These are phyloP conservation scores for Sebastes miniatus DNA, from an alignment of 2,797 vertebrate species.

Conservation along the genomic window DNA sequence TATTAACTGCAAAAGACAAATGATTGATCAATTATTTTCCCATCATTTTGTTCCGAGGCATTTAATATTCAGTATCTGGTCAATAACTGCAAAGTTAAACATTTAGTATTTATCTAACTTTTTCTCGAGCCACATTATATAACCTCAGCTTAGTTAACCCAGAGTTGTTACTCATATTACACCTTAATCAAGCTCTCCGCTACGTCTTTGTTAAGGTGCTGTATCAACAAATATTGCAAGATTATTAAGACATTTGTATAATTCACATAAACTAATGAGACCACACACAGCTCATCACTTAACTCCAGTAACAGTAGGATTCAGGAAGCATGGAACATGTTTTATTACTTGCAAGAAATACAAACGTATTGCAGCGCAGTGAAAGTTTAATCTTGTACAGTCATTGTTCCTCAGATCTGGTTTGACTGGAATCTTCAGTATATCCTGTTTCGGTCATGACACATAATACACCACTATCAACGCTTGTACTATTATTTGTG, in stretches of 20 bases:
- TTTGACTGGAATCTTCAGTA: not conserved
- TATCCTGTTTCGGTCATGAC: not conserved
- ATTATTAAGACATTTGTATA: not conserved
- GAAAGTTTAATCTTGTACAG: not conserved
- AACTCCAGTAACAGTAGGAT: not conserved
- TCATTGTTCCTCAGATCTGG: not conserved
- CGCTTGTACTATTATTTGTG: not conserved
- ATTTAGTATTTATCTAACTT: not conserved
- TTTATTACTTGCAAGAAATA: not conserved
- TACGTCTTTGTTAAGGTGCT: not conserved
- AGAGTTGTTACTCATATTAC: not conserved
- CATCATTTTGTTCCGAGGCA: not conserved
- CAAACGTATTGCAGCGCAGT: not conserved
- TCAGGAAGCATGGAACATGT: not conserved
- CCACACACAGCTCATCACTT: not conserved
- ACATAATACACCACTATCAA: not conserved
- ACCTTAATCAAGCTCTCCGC: not conserved
- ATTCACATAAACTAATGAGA: not conserved
- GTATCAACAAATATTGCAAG: not conserved
- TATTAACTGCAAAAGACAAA: not conserved
- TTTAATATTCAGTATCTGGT: not conserved
- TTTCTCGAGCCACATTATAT: not conserved
- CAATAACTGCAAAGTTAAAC: not conserved
- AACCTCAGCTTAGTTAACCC: not conserved
- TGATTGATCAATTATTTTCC: not conserved